Base-by-base conservation (phyloP, 2,113 vertebrate genomes). In the Pardalotus punctatus region DNA sequence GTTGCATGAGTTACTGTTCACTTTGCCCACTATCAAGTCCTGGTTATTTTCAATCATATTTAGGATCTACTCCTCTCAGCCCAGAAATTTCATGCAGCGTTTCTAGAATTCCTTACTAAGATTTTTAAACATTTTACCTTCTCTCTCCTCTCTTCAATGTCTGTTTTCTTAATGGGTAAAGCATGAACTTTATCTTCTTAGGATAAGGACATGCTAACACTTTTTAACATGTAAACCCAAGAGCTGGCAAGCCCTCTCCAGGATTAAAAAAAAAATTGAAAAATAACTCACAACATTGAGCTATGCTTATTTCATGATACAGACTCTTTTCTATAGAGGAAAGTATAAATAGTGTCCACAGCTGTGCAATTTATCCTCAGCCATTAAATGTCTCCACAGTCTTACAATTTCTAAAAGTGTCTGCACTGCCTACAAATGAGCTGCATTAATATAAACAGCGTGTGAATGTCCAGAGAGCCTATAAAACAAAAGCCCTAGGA, bases 321-420 rank as follows among this genome's bases (percentile, higher is more conserved):
- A 70, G 73, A 50, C 92, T 56, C 65, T 72, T 86, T 69, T 85
- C 70, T 93, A 31, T 33, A 73, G 4, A 58, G 2, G 0, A 23
- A 84, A 79, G 43, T 96, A 94, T 88, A 96, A 91, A 95, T 85
- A 96, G 94, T 70, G 74, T 77, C 76, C 85, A 77, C 90, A 96
- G 93, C 93, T 94, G 91, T 74, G 80, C 82, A 62, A 90, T 88
- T 95, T 66, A 87, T 93, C 94, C 64, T 40, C 31, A 53, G 88
- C 67, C 79, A 93, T 94, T 90, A 94, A 93, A 76, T 18, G 57
- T 91, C 73, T 93, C 50, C 73, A 76, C 54, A 91, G 79, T 51
- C 81, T 93, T 66, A 88, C 62, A 65, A 84, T 81, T 88, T 80
- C 94, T 92, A 20, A 36, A 95, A 81, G 78, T 21, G 78, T 45